Conservation (phyloP, 2,888 invertebrate species). For the Orthonevra nobilis region DNA sequence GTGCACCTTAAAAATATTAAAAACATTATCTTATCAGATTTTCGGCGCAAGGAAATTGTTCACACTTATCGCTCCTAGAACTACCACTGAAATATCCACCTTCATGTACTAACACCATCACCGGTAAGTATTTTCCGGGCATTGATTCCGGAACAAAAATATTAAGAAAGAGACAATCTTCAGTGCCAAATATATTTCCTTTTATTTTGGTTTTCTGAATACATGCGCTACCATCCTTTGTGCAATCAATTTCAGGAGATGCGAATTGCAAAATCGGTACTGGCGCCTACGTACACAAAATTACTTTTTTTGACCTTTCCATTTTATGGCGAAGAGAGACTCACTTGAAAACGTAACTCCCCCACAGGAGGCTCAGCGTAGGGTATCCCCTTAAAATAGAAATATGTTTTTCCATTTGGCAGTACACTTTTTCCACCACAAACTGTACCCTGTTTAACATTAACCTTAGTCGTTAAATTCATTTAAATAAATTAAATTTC, state of each 20-base stretch:
- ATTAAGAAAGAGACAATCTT: conserved; percentile 78
- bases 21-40: too few relatives aligned
- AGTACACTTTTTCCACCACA: conserved; percentile 79
- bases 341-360: conserved; percentile 78
- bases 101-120: conserved; percentile 80
- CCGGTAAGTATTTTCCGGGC: conserved; percentile 73
- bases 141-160: conserved; percentile 76
- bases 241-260: conserved; percentile 76
- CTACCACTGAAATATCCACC: conserved; percentile 77
- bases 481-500: too few relatives aligned
- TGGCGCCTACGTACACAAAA: conserved; percentile 74
- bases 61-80: conserved; percentile 77
- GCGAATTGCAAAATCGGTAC: conserved; percentile 75
- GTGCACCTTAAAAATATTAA: too few relatives aligned
- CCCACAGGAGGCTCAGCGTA: conserved; percentile 83
- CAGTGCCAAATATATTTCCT: conserved; percentile 74
- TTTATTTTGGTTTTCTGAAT: conserved; percentile 76
- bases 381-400: conserved; percentile 82
- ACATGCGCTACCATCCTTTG: conserved; percentile 75
- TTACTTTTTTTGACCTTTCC: not conserved
- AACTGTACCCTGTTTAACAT: conserved; percentile 81
- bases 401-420: conserved; percentile 79
- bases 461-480: conserved; percentile 71
- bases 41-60: conserved; percentile 46
- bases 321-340: not conserved